Evolutionary conservation across 2,113 vertebrate species (phyloP).

Genomic region (Coturnix japonica): DNA sequence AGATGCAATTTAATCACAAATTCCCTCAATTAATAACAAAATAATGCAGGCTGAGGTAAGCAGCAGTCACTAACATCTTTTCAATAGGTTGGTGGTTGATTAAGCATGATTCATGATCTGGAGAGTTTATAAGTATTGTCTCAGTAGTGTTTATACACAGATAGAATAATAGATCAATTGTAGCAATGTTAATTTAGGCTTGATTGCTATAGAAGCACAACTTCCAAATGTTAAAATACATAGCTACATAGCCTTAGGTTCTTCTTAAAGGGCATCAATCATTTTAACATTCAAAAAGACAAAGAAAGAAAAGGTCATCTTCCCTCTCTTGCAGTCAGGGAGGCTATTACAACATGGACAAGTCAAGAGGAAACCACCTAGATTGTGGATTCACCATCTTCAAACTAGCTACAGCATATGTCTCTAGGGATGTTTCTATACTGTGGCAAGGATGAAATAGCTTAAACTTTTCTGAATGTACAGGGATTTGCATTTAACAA

Average conservation of each 20-base stretch:
- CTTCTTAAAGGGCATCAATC: background rate
- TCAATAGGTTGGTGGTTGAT: background rate
- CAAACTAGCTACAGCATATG: background rate
- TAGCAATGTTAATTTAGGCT: background rate
- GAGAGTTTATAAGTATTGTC: background rate
- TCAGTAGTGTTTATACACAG: background rate
- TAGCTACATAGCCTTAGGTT: fast-evolving
- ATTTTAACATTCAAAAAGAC: background rate
- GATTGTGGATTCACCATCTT: background rate
- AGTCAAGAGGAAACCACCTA: background rate
- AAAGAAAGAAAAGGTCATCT: background rate
- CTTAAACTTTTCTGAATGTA: background rate
- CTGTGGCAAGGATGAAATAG: background rate
- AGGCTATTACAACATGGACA: background rate
- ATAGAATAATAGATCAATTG: background rate
- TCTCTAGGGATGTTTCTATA: background rate
- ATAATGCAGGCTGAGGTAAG: background rate
- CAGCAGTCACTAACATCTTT: background rate
- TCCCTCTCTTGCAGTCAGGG: background rate
- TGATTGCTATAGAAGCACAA: background rate
- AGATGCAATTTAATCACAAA: background rate
- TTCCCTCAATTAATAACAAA: background rate
- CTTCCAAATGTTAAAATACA: background rate
- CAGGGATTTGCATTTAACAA: background rate
- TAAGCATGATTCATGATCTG: background rate